Base-by-base conservation (phyloP, 92 coral and sea anemone species). In the Phenganax stokvisi region DNA sequence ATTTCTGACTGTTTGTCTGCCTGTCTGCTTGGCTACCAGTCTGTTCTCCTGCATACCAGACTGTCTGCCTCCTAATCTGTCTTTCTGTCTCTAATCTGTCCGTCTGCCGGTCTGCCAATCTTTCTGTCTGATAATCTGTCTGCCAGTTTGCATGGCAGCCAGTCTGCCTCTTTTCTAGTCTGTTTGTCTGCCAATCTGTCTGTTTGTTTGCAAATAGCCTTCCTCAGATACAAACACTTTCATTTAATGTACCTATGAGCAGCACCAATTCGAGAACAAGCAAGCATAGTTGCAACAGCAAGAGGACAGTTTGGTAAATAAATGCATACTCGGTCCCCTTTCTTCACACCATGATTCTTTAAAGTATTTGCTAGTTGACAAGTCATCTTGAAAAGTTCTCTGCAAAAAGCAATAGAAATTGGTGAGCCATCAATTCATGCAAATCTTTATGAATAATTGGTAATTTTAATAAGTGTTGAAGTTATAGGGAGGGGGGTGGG, bases 231-330 rank as follows among this genome's bases (percentile, higher is more conserved):
- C 8, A 30, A n/a, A 37, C 47, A 37, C 47, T 37, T 37, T 37
- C 47, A 37, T 37, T 5, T 55, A 68, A 47, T 81, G 9, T 76
- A 92, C 99, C 93, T 96, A 83, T 96, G 99, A 73, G 90, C 92
- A 20, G 99, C 97, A 54, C 99, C 99, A 72, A 96, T 92, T 76
- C 99, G 88, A 76, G 99, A 88, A 87, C 99, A 96, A 13, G 99
- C 99, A 77, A 96, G 74, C 99, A 96, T 90, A 13, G 97, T 93
- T 0, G 99, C 97, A 11, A 92, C 99, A 72, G 99, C 97, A 54
- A 96, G 83, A 12, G 97, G 99, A 72, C 91, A 92, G 6, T 92
- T 97, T 0, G 99, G 99, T 92, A 96, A 88, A 80, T 96, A 96
- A 71, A 96, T 82, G 87, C 99, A 96, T 11, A 96, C 97, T 30